Base-by-base conservation (phyloP, 2,888 invertebrate species). In the Habroteleia sp. region DNA sequence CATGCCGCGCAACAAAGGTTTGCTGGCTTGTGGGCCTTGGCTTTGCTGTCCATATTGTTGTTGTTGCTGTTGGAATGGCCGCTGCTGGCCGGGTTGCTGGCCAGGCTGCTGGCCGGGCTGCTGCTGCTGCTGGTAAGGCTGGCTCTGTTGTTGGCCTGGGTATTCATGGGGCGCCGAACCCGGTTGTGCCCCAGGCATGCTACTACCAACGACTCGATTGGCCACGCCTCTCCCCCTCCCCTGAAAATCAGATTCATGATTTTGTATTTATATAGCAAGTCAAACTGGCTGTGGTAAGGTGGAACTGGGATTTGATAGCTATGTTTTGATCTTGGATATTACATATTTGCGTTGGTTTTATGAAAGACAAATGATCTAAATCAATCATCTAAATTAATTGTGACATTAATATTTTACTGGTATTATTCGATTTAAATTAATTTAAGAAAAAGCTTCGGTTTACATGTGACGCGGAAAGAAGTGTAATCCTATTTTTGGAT, bases 151-250 rank as follows among this genome's bases (percentile, higher is more conserved):
- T 48, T 84, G 85, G 46, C 77, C 74, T 60, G 81, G 84, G 33
- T 80, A 83, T 37, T 83, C 87, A 80, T 76, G 87, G 46, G 85
- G 84, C 50, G 80, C 81, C 66, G 79, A 80, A 35, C 85, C 82
- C 56, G 84, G 80, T 86, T 90, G 89, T 89, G 90, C 91, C 90
- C 90, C 91, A 89, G 91, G 91, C 89, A 91, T 91, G 91, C 91
- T 91, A 92, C 83, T 88, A 91, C 89, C 90, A 91, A 89, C 90
- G 86, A 81, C 87, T 84, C 88, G 89, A 88, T 89, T 90, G 90
- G 87, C 91, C 90, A 89, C 90, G 89, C 91, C 91, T 91, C 90
- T 91, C 91, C 90, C 91, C 90, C 91, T 91, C 92, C 90, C 91
- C 91, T 91, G 89, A 37, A 87, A 87, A 80, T 66, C 44, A 76